Evolutionary conservation across 2,888 invertebrate genomes (phyloP).

Genomic region (Perizoma affinitatum): DNA sequence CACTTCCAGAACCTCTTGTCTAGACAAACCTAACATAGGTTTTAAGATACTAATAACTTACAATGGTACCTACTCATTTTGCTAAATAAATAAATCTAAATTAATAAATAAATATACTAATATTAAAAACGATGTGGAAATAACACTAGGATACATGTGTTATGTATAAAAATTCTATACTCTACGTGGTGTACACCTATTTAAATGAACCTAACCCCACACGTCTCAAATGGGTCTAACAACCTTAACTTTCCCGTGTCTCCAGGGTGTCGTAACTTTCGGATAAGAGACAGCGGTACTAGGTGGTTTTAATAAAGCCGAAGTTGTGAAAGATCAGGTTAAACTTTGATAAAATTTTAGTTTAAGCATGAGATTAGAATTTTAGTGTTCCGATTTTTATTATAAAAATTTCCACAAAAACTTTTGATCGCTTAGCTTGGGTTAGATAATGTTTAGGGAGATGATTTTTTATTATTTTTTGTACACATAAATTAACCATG

Average conservation of each 20-base stretch:
- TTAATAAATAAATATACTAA: too few species aligned
- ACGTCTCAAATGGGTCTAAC: slow-evolving; percentile 32
- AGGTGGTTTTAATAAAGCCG: slow-evolving; percentile 27
- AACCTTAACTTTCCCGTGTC: slow-evolving; percentile 30
- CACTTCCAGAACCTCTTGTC: too few species aligned
- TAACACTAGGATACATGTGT: neutral
- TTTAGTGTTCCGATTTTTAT: too few species aligned
- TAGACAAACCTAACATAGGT: too few species aligned
- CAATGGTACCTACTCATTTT: too few species aligned
- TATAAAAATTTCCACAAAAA: too few species aligned
- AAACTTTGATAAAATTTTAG: neutral
- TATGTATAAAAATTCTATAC: neutral
- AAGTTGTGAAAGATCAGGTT: slow-evolving; percentile 15
- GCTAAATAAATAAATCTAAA: too few species aligned
- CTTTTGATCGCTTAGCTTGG: too few species aligned
- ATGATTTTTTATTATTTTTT: too few species aligned
- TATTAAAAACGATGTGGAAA: neutral
- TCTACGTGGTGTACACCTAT: slow-evolving; percentile 9
- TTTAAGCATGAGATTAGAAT: neutral
- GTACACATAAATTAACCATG: too few species aligned
- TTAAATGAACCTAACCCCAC: slow-evolving; percentile 23
- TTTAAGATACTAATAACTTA: too few species aligned
- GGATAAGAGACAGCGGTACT: slow-evolving; percentile 21
- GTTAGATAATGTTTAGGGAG: too few species aligned
- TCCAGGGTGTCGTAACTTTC: slow-evolving; percentile 29